Conservation (phyloP, 2,797 vertebrate species). For the Parauchenoglanis punctatus region DNA sequence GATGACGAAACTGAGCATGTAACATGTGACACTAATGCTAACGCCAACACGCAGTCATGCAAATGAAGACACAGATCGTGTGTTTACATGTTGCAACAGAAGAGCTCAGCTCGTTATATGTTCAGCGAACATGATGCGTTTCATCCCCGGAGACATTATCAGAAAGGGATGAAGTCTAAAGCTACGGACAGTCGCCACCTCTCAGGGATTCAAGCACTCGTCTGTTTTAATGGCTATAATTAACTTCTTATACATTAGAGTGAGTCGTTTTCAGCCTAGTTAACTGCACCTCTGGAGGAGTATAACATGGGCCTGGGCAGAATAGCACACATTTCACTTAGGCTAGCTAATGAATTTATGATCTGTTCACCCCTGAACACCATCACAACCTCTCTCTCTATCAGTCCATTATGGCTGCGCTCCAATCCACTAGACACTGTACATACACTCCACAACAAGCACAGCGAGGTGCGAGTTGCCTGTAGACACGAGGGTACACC, state of each 20-base stretch:
- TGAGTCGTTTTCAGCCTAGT: background rate
- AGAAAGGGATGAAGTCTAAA: background rate
- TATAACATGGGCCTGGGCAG: background rate
- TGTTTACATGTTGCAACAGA: too few relatives aligned
- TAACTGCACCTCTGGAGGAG: background rate
- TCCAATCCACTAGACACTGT: background rate
- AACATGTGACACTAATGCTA: background rate
- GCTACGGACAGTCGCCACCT: background rate
- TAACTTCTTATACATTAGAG: background rate
- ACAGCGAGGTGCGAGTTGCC: background rate
- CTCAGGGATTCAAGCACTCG: background rate
- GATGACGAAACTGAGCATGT: background rate
- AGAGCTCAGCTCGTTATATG: too few relatives aligned
- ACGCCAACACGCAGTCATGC: too few relatives aligned
- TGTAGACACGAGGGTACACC: background rate
- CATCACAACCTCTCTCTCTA: background rate
- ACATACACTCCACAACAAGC: background rate
- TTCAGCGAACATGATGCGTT: too few relatives aligned
- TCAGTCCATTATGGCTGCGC: background rate
- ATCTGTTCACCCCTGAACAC: background rate
- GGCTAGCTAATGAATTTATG: background rate
- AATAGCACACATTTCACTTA: background rate
- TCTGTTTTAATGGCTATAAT: background rate
- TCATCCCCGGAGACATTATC: too few relatives aligned
- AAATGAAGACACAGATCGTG: too few relatives aligned